Evolutionary conservation across 2,113 vertebrate species (phyloP).

Genomic region (Meriones unguiculatus): DNA sequence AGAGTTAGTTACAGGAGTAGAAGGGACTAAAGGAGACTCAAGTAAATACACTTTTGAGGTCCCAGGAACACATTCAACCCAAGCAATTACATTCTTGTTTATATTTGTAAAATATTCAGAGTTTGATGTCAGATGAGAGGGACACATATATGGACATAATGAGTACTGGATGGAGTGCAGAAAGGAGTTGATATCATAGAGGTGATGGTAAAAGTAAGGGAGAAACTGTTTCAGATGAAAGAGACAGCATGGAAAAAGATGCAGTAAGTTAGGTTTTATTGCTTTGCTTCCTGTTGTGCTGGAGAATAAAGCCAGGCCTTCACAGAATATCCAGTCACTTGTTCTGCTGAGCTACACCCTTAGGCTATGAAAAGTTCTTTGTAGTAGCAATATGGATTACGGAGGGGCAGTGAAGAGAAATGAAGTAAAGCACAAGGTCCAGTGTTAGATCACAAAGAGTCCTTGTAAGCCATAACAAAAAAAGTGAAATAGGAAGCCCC

Average conservation of each 20-base stretch:
- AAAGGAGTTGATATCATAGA: background rate
- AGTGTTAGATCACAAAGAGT: background rate
- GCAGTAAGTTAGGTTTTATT: background rate
- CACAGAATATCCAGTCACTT: background rate
- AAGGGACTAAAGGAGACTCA: slow-evolving; percentile 9
- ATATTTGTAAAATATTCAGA: slow-evolving; percentile 48
- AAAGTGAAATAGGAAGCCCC: background rate
- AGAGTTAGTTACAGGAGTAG: background rate
- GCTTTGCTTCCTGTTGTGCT: background rate
- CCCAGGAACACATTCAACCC: background rate
- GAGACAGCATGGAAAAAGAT: slow-evolving; percentile 41
- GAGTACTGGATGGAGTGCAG: background rate
- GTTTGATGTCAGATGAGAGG: background rate
- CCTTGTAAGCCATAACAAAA: background rate
- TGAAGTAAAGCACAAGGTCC: background rate
- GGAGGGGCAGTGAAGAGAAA: slow-evolving; percentile 26
- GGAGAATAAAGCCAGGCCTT: background rate
- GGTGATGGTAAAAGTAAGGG: background rate
- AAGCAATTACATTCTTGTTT: slow-evolving; percentile 10
- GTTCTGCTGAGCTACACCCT: background rate
- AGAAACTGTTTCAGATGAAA: slow-evolving; percentile 22
- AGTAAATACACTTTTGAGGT: background rate
- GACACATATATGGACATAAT: background rate
- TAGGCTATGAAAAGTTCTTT: slow-evolving; percentile 9
- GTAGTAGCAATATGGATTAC: background rate